A percentile compares a stretch with the other conserved stretches of the same genome.
phyloP scores from a whole-genome alignment of 2,797 vertebrate genomes.

The Pristis pectinata region DNA sequence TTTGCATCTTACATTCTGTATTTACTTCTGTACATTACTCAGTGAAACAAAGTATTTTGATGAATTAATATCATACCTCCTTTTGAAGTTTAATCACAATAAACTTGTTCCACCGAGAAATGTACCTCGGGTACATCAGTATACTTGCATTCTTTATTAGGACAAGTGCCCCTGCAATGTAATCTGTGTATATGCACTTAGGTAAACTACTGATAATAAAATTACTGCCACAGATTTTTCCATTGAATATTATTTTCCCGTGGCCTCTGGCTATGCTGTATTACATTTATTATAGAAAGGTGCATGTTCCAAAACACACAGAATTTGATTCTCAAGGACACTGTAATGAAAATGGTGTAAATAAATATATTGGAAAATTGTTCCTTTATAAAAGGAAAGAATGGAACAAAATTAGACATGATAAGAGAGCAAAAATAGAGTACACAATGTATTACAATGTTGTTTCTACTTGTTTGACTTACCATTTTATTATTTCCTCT shows the following conservation, averaged over 20 bases:
- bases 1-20: background rate
- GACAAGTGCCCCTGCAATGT: background rate
- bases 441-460: background rate
- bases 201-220: background rate
- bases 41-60: background rate
- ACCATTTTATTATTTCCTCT: background rate
- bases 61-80: slow-evolving; percentile 4
- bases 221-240: background rate
- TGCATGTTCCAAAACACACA: background rate
- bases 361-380: background rate
- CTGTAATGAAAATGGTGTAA: slow-evolving; percentile 26
- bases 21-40: background rate
- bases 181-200: background rate
- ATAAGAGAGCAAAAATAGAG: background rate
- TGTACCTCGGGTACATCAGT: too few species aligned
- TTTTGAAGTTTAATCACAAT: background rate
- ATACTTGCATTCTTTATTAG: background rate
- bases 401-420: background rate
- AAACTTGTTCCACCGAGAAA: background rate
- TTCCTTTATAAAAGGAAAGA: background rate
- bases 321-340: slow-evolving; percentile 7
- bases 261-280: background rate
- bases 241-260: background rate
- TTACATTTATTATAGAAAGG: background rate
- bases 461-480: slow-evolving; percentile 14